These are phyloP conservation scores for Montipora sp. DNA, from an alignment of 64 coral and sea anemone species.

Conservation along the genomic window DNA sequence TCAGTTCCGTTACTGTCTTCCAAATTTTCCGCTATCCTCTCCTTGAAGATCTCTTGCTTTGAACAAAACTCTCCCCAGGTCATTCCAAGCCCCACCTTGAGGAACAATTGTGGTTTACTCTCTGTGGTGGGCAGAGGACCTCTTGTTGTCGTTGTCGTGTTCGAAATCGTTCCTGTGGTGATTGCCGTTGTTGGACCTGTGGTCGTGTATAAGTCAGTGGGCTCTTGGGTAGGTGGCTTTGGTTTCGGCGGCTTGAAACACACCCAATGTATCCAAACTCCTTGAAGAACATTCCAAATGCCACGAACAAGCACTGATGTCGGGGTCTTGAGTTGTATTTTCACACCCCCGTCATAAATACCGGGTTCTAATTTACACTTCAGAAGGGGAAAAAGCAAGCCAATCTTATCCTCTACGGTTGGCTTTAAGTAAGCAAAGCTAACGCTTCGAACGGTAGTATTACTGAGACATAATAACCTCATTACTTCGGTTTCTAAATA, in stretches of 20 bases:
- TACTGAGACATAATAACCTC: background rate
- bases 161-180: background rate
- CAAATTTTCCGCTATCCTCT: slow-evolving; percentile 69
- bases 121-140: background rate
- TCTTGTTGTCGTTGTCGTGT: background rate
- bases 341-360: background rate
- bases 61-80: slow-evolving; percentile 84
- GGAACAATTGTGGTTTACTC: slow-evolving; percentile 26
- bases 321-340: slow-evolving; percentile 3
- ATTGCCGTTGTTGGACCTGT: background rate
- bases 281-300: background rate
- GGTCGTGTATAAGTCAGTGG: background rate
- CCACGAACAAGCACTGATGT: background rate
- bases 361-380: background rate
- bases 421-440: slow-evolving; percentile 6
- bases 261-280: background rate
- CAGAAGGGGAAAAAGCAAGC: background rate
- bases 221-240: background rate
- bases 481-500: slow-evolving; percentile 15
- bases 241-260: background rate
- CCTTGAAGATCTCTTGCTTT: slow-evolving; percentile 58
- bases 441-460: background rate
- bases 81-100: slow-evolving; percentile 72
- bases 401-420: slow-evolving; percentile 1
- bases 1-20: slow-evolving; percentile 72